Evolutionary conservation across 2,797 vertebrate species (phyloP).

Genomic region (Phoeniculus purpureus): DNA sequence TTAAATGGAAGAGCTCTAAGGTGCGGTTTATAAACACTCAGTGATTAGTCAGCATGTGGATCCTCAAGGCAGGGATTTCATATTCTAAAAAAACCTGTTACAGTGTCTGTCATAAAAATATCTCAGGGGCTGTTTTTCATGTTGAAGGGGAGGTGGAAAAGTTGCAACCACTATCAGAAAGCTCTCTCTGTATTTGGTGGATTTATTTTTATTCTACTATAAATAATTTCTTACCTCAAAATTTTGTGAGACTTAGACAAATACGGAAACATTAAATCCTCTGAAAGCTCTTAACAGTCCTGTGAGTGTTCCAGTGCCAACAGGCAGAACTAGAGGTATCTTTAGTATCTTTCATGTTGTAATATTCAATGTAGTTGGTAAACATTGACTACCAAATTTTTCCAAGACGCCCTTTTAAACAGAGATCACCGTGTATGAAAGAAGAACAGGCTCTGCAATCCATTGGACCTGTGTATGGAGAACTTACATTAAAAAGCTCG

Average conservation of each 20-base stretch:
- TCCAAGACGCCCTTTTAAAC: neutral
- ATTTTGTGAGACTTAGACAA: neutral
- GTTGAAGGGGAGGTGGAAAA: neutral
- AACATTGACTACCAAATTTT: neutral
- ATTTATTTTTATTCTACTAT: constrained; percentile 24
- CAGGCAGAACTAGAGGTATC: neutral
- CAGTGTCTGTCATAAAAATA: fast-evolving
- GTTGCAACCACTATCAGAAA: neutral
- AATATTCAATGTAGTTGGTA: neutral
- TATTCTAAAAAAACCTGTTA: neutral
- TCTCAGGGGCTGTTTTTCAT: neutral
- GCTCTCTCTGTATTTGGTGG: neutral
- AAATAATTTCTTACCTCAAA: constrained; percentile 13
- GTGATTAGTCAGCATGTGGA: neutral
- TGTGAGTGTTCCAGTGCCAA: neutral
- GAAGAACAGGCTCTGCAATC: neutral
- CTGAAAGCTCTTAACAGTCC: neutral
- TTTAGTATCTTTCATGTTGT: neutral
- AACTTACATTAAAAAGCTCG: neutral
- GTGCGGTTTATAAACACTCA: neutral
- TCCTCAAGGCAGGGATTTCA: neutral
- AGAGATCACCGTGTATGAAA: neutral
- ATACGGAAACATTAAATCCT: neutral
- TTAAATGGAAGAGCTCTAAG: neutral
- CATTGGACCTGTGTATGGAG: neutral